Percentiles rank a stretch among this genome's conserved stretches.
Conservation (phyloP, 2,888 invertebrate species). For the Caenorhabditis wallacei region DNA sequence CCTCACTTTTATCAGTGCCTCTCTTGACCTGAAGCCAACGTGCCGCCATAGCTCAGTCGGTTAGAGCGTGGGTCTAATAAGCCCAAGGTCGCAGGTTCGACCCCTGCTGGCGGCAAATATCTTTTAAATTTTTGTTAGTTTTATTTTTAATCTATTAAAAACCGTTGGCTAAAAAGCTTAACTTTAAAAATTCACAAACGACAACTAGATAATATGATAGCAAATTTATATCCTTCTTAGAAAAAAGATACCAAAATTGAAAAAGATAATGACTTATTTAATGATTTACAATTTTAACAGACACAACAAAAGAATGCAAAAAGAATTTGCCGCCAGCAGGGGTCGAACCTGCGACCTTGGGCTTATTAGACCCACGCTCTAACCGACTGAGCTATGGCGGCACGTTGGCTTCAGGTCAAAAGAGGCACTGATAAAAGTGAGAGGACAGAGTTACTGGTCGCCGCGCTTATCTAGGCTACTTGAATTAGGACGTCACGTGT, state of each 20-base stretch:
- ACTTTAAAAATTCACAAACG: too few relatives aligned
- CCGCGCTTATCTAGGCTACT: neutral
- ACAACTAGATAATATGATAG: too few relatives aligned
- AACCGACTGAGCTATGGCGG: slow-evolving; percentile 81
- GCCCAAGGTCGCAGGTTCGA: slow-evolving; percentile 83
- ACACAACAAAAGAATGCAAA: neutral
- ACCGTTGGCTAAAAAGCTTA: too few relatives aligned
- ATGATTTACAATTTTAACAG: neutral
- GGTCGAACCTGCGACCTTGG: slow-evolving; percentile 76
- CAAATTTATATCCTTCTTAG: too few relatives aligned
- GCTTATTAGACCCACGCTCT: slow-evolving; percentile 83
- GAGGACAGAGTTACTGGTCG: too few relatives aligned
- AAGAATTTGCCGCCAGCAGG: slow-evolving; percentile 50
- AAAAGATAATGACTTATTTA: too few relatives aligned
- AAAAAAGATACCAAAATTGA: too few relatives aligned
- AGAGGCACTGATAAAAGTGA: neutral
- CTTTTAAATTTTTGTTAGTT: neutral
- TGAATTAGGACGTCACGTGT: neutral
- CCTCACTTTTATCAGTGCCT: neutral
- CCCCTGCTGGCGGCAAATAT: slow-evolving; percentile 82
- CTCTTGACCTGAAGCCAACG: neutral
- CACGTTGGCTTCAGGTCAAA: neutral
- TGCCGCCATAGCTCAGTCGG: slow-evolving; percentile 83
- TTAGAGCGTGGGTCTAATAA: slow-evolving; percentile 83
- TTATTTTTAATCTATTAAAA: too few relatives aligned